These are phyloP conservation scores for Drosophila demipolita DNA, from an alignment of 2,888 invertebrate species.

Conservation along the genomic window DNA sequence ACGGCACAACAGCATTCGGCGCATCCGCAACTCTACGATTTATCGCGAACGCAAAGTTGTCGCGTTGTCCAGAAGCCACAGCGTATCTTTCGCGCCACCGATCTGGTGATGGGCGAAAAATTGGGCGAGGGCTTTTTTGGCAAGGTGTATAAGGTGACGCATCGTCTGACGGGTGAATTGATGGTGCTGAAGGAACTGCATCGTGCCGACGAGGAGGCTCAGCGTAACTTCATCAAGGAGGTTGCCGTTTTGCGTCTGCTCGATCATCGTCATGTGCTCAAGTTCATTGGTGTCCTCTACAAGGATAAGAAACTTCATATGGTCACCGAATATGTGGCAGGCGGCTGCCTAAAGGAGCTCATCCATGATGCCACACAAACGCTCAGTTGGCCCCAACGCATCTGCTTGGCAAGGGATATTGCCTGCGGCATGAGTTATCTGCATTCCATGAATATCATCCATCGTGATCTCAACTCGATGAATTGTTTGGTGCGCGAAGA, in stretches of 20 bases:
- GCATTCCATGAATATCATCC: slow-evolving; percentile 97
- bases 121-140: slow-evolving; percentile 98
- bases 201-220: slow-evolving; percentile 96
- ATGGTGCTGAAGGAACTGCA: slow-evolving; percentile 98
- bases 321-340: slow-evolving; percentile 96
- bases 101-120: slow-evolving; percentile 94
- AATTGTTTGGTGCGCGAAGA: slow-evolving; percentile 97
- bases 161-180: slow-evolving; percentile 94
- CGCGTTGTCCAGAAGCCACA: slow-evolving; percentile 87
- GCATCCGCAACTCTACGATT: slow-evolving; percentile 87
- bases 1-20: slow-evolving; percentile 80
- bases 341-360: slow-evolving; percentile 94
- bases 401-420: slow-evolving; percentile 95
- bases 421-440: slow-evolving; percentile 97
- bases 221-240: slow-evolving; percentile 97
- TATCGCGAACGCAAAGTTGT: slow-evolving; percentile 95
- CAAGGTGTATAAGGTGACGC: slow-evolving; percentile 95
- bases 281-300: slow-evolving; percentile 96
- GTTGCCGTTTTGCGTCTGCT: slow-evolving; percentile 96
- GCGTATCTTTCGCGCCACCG: slow-evolving; percentile 95
- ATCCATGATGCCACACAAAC: slow-evolving; percentile 90
- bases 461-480: slow-evolving; percentile 97
- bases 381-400: slow-evolving; percentile 92
- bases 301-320: slow-evolving; percentile 96
- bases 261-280: slow-evolving; percentile 94